Conservation (phyloP, 2,797 vertebrate species). For the Cyprinella venusta region DNA sequence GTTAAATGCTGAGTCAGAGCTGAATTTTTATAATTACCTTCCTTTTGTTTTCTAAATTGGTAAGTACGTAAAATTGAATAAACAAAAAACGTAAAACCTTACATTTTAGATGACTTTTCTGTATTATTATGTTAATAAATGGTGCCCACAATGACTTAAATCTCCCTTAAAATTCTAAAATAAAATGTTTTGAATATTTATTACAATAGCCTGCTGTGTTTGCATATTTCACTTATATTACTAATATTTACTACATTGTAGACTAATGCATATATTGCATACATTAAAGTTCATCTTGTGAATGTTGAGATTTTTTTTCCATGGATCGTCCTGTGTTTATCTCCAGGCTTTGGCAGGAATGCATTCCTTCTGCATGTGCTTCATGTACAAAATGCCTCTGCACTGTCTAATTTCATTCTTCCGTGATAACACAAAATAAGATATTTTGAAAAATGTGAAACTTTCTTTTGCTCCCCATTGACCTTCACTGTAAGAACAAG, state of each 20-base stretch:
- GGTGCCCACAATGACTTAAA: not conserved
- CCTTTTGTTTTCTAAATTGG: not conserved
- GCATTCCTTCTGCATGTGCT: constrained; percentile 35
- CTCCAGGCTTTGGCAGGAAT: constrained; percentile 24
- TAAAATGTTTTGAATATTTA: not conserved
- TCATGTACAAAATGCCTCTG: constrained; percentile 33
- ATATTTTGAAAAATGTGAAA: not conserved
- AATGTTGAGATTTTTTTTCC: constrained; percentile 1
- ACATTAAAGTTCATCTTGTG: not conserved
- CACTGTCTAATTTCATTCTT: constrained; percentile 1
- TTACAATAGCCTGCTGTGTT: not conserved
- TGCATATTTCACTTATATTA: not conserved
- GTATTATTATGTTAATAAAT: not conserved
- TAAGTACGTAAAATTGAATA: not conserved
- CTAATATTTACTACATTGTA: not conserved
- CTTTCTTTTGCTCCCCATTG: not conserved
- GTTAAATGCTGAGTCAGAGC: not conserved
- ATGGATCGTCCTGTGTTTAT: constrained; percentile 36
- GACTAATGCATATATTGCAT: not conserved
- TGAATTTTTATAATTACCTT: not conserved
- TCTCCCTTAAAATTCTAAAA: not conserved
- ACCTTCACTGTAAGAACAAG: not conserved
- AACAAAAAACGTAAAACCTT: too few relatives aligned
- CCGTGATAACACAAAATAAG: not conserved
- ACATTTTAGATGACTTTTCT: not conserved